Conservation (phyloP, 2,797 vertebrate genomes). For the Hydrolagus colliei region DNA sequence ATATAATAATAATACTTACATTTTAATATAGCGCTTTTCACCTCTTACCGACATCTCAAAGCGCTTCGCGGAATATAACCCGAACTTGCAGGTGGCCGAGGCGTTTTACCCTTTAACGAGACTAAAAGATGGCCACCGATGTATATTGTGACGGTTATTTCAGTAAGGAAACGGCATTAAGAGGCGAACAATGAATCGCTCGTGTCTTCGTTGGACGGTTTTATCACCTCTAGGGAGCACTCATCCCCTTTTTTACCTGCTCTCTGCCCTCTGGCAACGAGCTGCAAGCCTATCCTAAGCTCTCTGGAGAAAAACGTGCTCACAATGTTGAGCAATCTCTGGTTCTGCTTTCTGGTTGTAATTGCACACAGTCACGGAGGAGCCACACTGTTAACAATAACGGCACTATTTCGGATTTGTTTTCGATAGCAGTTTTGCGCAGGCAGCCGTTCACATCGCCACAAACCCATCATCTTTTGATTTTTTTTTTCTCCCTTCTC, state of each 20-base stretch:
- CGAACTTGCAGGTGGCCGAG: not conserved
- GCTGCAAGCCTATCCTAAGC: constrained; percentile 5
- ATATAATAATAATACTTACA: too few relatives aligned
- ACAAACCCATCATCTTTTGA: too few relatives aligned
- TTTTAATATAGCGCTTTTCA: too few relatives aligned
- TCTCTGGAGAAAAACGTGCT: constrained; percentile 12
- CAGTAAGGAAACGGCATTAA: not conserved
- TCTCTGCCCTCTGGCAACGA: not conserved
- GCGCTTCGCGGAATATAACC: not conserved
- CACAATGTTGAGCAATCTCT: constrained; percentile 21
- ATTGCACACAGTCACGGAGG: constrained; percentile 10
- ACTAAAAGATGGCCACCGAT: not conserved
- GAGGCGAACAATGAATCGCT: not conserved
- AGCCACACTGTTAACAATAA: constrained; percentile 11
- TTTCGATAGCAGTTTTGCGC: not conserved
- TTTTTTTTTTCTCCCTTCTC: not conserved
- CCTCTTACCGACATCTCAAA: too few relatives aligned
- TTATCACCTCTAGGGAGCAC: not conserved
- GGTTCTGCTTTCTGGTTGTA: constrained; percentile 9
- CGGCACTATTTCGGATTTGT: not conserved
- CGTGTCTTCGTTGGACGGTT: not conserved
- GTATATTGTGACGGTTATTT: not conserved
- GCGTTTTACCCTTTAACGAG: not conserved
- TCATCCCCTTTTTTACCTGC: not conserved
- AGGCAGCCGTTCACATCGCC: not conserved